Evolutionary conservation across 2,797 vertebrate species (phyloP).

Genomic region (Echiichthys vipera): DNA sequence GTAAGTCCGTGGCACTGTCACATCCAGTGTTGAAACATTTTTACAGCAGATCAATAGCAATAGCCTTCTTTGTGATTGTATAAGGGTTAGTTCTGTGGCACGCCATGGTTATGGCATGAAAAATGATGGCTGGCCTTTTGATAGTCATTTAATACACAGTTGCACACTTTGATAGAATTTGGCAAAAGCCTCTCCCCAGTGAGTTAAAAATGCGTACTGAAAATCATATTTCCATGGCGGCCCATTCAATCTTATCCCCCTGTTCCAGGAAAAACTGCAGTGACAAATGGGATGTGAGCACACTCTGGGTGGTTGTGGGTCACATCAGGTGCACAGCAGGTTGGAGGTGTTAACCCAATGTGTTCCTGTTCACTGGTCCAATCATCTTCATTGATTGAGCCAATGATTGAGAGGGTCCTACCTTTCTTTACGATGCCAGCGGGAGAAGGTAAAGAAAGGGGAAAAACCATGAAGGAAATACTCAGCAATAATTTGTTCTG

Average conservation of each 20-base stretch:
- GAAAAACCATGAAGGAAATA: conserved; percentile 39
- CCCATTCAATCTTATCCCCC: conserved; percentile 77
- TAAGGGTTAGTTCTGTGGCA: conserved; percentile 54
- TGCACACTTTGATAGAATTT: conserved; percentile 84
- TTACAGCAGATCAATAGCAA: conserved; percentile 72
- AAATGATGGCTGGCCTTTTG: conserved; percentile 77
- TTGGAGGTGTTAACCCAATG: conserved; percentile 82
- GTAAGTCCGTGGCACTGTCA: conserved; percentile 49
- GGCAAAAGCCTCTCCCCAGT: conserved; percentile 78
- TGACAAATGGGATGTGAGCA: conserved; percentile 80
- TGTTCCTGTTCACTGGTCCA: conserved; percentile 85
- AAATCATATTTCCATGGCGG: conserved; percentile 81
- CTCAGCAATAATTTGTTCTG: background rate
- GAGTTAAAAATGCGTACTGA: conserved; percentile 80
- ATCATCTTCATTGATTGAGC: conserved; percentile 82
- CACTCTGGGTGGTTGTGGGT: conserved; percentile 70
- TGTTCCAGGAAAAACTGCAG: conserved; percentile 64
- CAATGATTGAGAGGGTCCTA: conserved; percentile 78
- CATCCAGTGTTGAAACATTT: conserved; percentile 57
- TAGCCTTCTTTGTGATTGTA: conserved; percentile 59
- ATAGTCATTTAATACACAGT: conserved; percentile 84
- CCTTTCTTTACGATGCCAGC: conserved; percentile 66
- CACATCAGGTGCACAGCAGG: conserved; percentile 75
- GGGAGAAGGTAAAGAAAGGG: conserved; percentile 43
- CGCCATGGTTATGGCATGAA: conserved; percentile 74